Base-by-base conservation (phyloP, 1,140 invertebrate species). In the Neodiprion fabricii region DNA sequence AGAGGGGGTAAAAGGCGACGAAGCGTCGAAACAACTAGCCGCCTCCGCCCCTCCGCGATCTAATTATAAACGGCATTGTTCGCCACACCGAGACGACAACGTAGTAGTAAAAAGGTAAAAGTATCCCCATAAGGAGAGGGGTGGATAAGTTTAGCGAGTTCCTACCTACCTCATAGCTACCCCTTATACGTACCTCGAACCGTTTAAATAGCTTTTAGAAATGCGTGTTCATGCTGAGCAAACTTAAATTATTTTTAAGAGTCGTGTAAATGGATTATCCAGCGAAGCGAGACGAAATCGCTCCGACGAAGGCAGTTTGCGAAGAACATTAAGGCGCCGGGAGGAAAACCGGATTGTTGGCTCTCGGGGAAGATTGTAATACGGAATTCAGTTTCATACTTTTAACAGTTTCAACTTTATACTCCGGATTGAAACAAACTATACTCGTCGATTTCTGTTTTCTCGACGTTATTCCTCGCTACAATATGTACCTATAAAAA, bases 201-300 rank as follows among this genome's bases (percentile, higher is more conserved):
- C 53, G n/a, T 61, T 61, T 61, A 23, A 69, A 69, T 69, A 69
- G 67, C 67, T 69, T 69, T 69, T 21, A 69, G 67, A 69, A 69
- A 69, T 69, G 67, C 67, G 8, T 69, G 40, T 47, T 69, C 21
- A 47, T 47, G 67, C 67, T 69, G 21, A 69, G 67, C 67, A 69
- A 69, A 69, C 67, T 69, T 69, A 23, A 47, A 69, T 69, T 69
- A 69, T 69, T 69, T 69, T 69, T 69, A 69, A 69, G 67, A 69
- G 67, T 69, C 67, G 67, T 47, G 40, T 69, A 69, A 69, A 69
- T 69, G 67, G 17, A 69, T 69, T 69, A 69, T 47, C 67, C 21
- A 23, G 12, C 67, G 67, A 69, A 21, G 67, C 67, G 21, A 21
- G 67, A 69, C 67, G 53, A 17, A 61, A 61, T 61, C n/a, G 53